A percentile compares a stretch with the other conserved stretches of the same genome.
These are phyloP conservation scores for Tympanoctomys barrerae DNA, from an alignment of 2,797 vertebrate genomes.

Conservation along the genomic window DNA sequence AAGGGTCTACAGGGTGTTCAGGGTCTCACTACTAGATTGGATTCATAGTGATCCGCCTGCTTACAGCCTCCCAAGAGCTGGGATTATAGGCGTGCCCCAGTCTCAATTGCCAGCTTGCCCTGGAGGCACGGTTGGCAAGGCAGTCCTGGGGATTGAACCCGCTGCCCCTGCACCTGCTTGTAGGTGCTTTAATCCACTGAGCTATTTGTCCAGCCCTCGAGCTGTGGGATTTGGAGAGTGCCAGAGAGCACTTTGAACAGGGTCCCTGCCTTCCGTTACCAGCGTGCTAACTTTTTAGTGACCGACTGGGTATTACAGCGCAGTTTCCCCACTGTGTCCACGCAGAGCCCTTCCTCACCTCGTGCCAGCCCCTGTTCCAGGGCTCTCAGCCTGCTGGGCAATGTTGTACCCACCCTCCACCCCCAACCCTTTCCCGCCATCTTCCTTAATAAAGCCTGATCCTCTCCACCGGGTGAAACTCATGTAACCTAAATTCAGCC, in stretches of 20 bases:
- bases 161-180: too few species aligned
- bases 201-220: too few species aligned
- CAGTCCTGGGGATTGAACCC: too few species aligned
- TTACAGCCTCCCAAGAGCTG: too few species aligned
- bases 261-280: neutral
- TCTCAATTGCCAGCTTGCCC: too few species aligned
- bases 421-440: neutral
- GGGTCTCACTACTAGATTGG: too few species aligned
- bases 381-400: neutral
- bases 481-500: neutral
- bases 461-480: neutral
- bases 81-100: too few species aligned
- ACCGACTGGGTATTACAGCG: rapidly evolving
- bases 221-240: neutral
- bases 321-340: rapidly evolving
- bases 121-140: too few species aligned
- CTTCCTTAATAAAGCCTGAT: neutral
- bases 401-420: too few species aligned
- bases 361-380: rapidly evolving
- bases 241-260: neutral
- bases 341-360: neutral
- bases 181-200: too few species aligned
- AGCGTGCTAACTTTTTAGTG: neutral
- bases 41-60: too few species aligned
- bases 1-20: too few species aligned